phyloP scores from a whole-genome alignment of 2,113 vertebrate species.

The Stegostoma tigrinum region DNA sequence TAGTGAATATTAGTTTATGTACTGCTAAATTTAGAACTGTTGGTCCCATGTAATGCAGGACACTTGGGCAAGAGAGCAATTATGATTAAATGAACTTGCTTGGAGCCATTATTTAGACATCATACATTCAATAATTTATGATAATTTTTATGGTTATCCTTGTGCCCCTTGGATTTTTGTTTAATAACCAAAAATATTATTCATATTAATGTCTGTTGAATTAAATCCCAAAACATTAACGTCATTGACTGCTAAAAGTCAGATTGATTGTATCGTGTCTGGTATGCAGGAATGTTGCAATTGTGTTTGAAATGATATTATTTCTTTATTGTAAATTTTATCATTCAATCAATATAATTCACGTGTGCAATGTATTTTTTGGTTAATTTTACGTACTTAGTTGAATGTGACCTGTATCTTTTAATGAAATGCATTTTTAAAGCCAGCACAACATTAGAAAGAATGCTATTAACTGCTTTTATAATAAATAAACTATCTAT shows the following conservation, averaged over 20 bases:
- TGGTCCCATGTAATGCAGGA: not conserved
- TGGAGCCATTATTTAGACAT: not conserved
- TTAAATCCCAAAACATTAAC: not conserved
- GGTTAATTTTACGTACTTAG: not conserved
- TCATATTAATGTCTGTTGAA: not conserved
- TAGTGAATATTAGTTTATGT: not conserved
- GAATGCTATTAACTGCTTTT: not conserved
- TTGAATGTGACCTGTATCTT: constrained; percentile 2
- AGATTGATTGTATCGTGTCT: not conserved
- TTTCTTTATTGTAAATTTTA: not conserved
- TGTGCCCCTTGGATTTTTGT: constrained; percentile 6
- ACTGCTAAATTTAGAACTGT: not conserved
- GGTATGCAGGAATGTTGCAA: not conserved
- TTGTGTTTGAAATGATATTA: not conserved
- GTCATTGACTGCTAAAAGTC: not conserved
- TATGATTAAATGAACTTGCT: not conserved
- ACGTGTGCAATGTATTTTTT: not conserved
- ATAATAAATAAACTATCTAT: not conserved
- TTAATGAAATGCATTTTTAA: not conserved
- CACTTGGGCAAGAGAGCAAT: not conserved
- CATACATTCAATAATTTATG: not conserved
- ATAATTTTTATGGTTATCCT: not conserved
- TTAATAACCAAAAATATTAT: not conserved
- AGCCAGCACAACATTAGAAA: not conserved
- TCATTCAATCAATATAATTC: not conserved